phyloP scores from a whole-genome alignment of 2,888 invertebrate species.

The Dioctria rufipes region DNA sequence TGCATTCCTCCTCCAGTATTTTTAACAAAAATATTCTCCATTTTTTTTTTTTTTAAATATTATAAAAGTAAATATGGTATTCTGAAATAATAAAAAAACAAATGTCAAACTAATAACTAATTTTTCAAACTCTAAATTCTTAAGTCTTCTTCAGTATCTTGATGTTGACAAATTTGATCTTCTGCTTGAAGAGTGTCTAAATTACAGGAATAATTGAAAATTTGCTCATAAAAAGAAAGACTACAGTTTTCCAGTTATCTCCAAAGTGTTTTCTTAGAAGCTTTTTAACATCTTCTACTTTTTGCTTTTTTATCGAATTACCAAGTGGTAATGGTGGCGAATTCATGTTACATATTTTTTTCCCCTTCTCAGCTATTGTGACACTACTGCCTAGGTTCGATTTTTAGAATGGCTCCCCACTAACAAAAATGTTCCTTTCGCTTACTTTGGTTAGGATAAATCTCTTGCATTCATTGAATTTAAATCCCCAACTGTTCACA shows the following conservation, averaged over 20 bases:
- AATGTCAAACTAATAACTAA: no score
- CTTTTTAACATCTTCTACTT: background rate
- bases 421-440: background rate
- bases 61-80: no score
- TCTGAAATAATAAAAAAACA: no score
- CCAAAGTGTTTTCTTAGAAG: background rate
- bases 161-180: no score
- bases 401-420: background rate
- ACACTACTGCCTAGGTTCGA: background rate
- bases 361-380: background rate
- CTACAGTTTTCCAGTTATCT: background rate
- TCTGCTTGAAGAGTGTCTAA: no score
- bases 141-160: no score
- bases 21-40: no score
- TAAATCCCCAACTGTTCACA: background rate
- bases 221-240: no score
- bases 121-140: no score
- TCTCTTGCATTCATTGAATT: background rate
- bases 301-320: background rate
- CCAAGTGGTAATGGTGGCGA: background rate
- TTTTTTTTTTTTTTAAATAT: no score
- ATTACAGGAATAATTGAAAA: no score
- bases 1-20: no score
- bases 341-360: background rate
- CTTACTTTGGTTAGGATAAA: background rate